These are phyloP conservation scores for Stenodema calcarata DNA, from an alignment of 2,888 invertebrate genomes.

Conservation along the genomic window DNA sequence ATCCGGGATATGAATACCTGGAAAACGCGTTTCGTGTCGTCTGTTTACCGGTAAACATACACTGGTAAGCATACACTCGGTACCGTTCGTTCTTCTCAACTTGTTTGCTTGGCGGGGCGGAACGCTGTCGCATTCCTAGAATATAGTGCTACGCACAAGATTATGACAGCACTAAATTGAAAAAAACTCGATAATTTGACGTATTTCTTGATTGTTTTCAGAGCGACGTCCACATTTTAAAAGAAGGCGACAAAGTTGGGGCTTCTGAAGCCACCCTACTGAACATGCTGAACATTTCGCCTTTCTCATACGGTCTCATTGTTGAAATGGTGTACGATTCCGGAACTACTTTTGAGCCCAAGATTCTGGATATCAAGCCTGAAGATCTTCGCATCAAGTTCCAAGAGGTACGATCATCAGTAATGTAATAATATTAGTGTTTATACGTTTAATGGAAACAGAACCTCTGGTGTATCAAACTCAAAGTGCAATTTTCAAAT, in stretches of 20 bases:
- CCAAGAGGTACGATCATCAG: slow-evolving; percentile 61
- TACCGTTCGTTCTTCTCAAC: too few relatives aligned
- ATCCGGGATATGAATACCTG: too few relatives aligned
- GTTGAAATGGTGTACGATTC: slow-evolving; percentile 98
- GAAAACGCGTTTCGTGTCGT: too few relatives aligned
- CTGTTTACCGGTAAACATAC: too few relatives aligned
- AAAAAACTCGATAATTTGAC: neutral
- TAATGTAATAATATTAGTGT: too few relatives aligned
- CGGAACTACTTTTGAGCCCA: slow-evolving; percentile 96
- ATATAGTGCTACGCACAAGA: too few relatives aligned
- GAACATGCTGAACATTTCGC: slow-evolving; percentile 99
- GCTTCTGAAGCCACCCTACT: slow-evolving; percentile 98
- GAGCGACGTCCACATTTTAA: slow-evolving; percentile 89
- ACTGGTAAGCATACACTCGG: too few relatives aligned
- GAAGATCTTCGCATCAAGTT: slow-evolving; percentile 92
- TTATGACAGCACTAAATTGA: too few relatives aligned
- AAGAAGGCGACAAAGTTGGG: slow-evolving; percentile 97
- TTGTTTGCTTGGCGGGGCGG: too few relatives aligned
- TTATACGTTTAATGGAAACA: too few relatives aligned
- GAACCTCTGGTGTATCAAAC: too few relatives aligned
- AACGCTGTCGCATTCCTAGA: neutral
- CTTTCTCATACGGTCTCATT: slow-evolving; percentile 96
- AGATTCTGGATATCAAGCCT: slow-evolving; percentile 96
- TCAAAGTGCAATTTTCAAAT: too few relatives aligned
- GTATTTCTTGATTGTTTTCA: slow-evolving; percentile 53